Conservation (phyloP, 2,888 invertebrate genomes). For the Phymatocera aterrima region DNA sequence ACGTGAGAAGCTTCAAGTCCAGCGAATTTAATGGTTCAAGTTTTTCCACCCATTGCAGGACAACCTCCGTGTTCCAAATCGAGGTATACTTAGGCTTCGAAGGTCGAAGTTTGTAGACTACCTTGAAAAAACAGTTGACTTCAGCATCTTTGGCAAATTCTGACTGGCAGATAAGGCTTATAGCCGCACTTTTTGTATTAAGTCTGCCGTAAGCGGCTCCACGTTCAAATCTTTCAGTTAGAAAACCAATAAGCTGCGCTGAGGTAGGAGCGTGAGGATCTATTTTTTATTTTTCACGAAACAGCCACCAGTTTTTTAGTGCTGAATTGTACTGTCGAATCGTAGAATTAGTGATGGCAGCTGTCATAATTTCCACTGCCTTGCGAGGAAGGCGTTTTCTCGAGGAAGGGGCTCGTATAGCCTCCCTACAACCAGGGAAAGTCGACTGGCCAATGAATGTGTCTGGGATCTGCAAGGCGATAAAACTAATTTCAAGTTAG, state of each 20-base stretch:
- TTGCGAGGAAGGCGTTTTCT: neutral
- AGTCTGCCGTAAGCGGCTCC: neutral
- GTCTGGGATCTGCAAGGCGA: constrained; percentile 48
- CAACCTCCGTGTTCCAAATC: constrained; percentile 3
- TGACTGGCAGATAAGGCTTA: neutral
- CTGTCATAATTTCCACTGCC: neutral
- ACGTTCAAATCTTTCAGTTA: neutral
- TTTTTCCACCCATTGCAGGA: neutral
- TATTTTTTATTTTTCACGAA: neutral
- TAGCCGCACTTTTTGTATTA: constrained; percentile 6
- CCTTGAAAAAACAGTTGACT: neutral
- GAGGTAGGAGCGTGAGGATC: neutral
- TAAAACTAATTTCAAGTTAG: constrained; percentile 45
- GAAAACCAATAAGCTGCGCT: neutral
- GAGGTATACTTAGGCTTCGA: constrained; percentile 7
- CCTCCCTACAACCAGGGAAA: constrained; percentile 48
- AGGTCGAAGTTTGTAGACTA: neutral
- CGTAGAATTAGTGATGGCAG: neutral
- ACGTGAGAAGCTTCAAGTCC: neutral
- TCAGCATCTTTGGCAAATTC: neutral
- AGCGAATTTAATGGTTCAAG: neutral
- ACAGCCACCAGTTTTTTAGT: neutral
- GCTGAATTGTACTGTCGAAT: constrained; percentile 3
- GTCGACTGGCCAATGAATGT: constrained; percentile 45
- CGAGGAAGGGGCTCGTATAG: constrained; percentile 49